Evolutionary conservation across 2,888 invertebrate species (phyloP).

Genomic region (Latrodectus hesperus): DNA sequence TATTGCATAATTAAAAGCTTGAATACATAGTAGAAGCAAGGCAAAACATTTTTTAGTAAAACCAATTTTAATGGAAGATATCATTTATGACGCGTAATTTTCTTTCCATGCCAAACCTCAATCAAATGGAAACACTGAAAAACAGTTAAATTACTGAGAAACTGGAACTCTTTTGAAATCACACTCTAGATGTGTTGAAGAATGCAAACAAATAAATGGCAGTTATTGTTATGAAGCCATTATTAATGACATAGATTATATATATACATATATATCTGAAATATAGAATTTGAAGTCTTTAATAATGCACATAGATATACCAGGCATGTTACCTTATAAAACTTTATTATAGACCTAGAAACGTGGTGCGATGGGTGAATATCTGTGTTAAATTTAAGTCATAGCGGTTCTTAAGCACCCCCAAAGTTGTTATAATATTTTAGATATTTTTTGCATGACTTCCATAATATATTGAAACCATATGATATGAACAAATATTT

Average conservation of each 20-base stretch:
- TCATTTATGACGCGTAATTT: slow-evolving; percentile 8
- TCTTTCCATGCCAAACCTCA: slow-evolving; percentile 10
- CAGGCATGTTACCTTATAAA: slow-evolving; percentile 26
- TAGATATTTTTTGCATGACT: slow-evolving; percentile 65
- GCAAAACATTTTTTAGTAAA: slow-evolving; percentile 31
- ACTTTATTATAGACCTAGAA: slow-evolving; percentile 50
- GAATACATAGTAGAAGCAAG: slow-evolving; percentile 21
- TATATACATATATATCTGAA: slow-evolving; percentile 22
- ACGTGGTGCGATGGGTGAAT: slow-evolving; percentile 41
- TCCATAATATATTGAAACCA: slow-evolving; percentile 43
- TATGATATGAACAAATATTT: slow-evolving; percentile 63
- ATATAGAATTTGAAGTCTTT: slow-evolving; percentile 46
- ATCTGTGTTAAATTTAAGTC: slow-evolving; percentile 26
- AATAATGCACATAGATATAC: slow-evolving; percentile 46
- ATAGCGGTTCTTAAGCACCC: slow-evolving; percentile 57
- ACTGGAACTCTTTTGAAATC: slow-evolving; percentile 15
- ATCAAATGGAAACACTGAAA: slow-evolving; percentile 10
- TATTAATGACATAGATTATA: slow-evolving; percentile 40
- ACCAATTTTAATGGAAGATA: slow-evolving; percentile 38
- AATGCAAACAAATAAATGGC: slow-evolving; percentile 12
- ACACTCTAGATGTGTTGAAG: slow-evolving; percentile 23
- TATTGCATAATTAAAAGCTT: slow-evolving; percentile 42
- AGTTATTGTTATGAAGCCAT: slow-evolving; percentile 39
- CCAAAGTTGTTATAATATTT: slow-evolving; percentile 43
- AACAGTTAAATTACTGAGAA: slow-evolving; percentile 2